Evolutionary conservation across 2,888 invertebrate species (phyloP), one percentile per base, ranked within the genome.

Genomic region (Synanthedon vespiformis): DNA sequence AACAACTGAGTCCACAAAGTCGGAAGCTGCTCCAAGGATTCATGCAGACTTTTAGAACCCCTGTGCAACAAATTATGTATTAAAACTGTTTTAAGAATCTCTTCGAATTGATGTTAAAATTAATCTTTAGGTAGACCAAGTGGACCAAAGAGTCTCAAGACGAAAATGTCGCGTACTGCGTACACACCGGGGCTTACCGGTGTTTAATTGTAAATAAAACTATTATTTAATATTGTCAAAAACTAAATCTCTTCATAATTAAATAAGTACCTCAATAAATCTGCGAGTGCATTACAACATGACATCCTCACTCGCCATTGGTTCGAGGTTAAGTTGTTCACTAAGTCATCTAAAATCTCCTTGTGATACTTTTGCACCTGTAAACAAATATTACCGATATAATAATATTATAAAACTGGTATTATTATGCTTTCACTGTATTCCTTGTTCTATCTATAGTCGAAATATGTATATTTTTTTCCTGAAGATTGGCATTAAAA

Each of bases 301-400:
- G 97, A 96, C 79, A 96, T 95, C 52, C 98, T 88, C 1, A 97
- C 95, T 50, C 97, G 89, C 94, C 96, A 98, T 71, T 96, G 94
- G 54, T 90, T 89, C 22, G 93, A 92, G 0, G 95, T 96, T 55
- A 98, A 79, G 80, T 97, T 95, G 40, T 89, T 88, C 4, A 93
- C 88, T 18, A 98, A 78, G 74, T 98, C 97, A 22, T 89, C 89
- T 53, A 97, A 72, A 57, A 96, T 96, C 73, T 94, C 92, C 62
- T 92, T 90, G 66, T 94, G 92, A 69, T 94, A 95, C 67, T 92
- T 90, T 62, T 95, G 95, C 40, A 95, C 89, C 94, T 95, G 22
- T 22, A 13, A 48, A 44, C 5, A 44, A 34, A 34, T 34, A 34
- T 8, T 34, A 34, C 27, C 8, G 2, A 2, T 34, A 34, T 34